Conservation (phyloP, 2,797 vertebrate species). For the Morus bassanus region DNA sequence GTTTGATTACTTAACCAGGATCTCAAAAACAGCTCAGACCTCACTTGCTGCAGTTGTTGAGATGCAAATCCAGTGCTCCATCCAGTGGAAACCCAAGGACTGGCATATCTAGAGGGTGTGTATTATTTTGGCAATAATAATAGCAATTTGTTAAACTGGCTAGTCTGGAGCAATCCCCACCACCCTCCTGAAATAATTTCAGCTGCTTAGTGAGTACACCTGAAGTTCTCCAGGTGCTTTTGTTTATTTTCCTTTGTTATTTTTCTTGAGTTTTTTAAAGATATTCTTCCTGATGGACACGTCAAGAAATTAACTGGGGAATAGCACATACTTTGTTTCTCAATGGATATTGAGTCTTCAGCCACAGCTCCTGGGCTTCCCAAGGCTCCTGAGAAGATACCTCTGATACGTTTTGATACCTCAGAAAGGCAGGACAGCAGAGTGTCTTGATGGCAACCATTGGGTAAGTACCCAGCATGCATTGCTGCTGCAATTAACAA, state of each 20-base stretch:
- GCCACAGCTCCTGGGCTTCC: not conserved
- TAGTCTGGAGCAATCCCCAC: not conserved
- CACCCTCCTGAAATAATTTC: not conserved
- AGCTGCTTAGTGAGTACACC: not conserved
- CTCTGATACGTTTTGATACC: not conserved
- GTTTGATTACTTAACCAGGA: not conserved
- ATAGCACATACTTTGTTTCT: not conserved
- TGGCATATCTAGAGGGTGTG: not conserved
- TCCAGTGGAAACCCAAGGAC: not conserved
- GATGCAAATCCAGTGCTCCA: not conserved
- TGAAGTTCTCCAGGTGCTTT: not conserved
- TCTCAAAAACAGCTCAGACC: not conserved
- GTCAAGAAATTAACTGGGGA: not conserved
- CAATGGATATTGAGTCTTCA: not conserved
- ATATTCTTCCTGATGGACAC: not conserved
- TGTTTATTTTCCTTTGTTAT: not conserved
- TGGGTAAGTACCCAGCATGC: not conserved
- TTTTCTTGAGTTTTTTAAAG: not conserved
- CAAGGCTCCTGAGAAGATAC: not conserved
- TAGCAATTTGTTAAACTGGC: not conserved
- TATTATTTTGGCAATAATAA: not conserved
- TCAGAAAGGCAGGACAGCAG: not conserved
- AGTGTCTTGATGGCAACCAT: not conserved
- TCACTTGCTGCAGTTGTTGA: not conserved
- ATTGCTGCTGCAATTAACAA: not conserved